phyloP scores from a whole-genome alignment of 2,797 vertebrate genomes.

The Sebastiscus tertius region DNA sequence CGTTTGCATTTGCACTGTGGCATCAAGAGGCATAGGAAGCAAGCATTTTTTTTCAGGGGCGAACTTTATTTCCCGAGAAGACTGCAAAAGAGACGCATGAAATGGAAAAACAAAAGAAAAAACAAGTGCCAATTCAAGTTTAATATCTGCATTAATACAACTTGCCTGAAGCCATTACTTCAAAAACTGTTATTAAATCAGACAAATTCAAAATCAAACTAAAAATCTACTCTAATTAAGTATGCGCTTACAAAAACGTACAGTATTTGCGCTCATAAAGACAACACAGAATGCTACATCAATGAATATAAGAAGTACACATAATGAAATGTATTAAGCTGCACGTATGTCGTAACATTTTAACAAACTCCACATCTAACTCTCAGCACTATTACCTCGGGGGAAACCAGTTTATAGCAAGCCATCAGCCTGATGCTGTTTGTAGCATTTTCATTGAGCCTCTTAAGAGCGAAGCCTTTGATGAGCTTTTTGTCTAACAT shows the following conservation, averaged over 20 bases:
- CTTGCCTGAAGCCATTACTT: neutral
- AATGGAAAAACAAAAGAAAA: conserved; percentile 31
- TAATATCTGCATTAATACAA: conserved; percentile 8
- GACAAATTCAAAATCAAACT: neutral
- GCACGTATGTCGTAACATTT: neutral
- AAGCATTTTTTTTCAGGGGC: conserved; percentile 54
- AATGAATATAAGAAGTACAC: neutral
- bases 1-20: conserved; percentile 63
- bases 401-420: conserved; percentile 27
- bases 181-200: neutral
- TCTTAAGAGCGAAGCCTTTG: conserved; percentile 61
- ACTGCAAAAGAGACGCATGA: conserved; percentile 71
- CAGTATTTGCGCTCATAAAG: neutral
- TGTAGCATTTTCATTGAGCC: conserved; percentile 34
- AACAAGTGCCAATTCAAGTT: conserved; percentile 25
- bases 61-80: conserved; percentile 61
- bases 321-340: neutral
- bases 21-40: conserved; percentile 57
- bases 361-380: conserved; percentile 17
- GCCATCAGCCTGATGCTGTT: conserved; percentile 32
- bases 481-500: conserved; percentile 70
- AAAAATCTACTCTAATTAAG: neutral
- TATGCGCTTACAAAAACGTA: neutral
- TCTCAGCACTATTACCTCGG: neutral
- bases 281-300: neutral